These are phyloP conservation scores for Australoheros facetus DNA, from an alignment of 2,797 vertebrate species.

Conservation along the genomic window DNA sequence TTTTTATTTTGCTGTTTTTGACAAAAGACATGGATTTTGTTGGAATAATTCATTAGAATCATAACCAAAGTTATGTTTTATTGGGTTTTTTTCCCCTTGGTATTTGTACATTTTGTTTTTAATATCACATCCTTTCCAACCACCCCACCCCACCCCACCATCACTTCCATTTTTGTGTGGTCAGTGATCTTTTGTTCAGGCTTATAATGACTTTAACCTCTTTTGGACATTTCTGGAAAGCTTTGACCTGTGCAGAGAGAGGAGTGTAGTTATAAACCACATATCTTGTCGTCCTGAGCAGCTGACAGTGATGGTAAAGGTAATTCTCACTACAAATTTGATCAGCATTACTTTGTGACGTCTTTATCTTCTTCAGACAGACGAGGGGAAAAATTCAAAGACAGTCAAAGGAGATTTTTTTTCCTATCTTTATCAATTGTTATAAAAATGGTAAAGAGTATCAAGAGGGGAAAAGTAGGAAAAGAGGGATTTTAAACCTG, in stretches of 20 bases:
- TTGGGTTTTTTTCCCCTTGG: neutral
- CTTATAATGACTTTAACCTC: neutral
- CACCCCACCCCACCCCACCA: neutral
- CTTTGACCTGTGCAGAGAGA: constrained; percentile 11
- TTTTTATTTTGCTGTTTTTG: constrained; percentile 57
- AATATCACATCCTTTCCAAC: neutral
- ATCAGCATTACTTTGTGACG: neutral
- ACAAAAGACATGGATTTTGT: constrained; percentile 31
- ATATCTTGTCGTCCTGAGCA: neutral
- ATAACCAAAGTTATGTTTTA: constrained; percentile 22
- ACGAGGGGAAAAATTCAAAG: fast-evolving
- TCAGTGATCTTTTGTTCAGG: constrained; percentile 9
- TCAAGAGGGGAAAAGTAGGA: neutral
- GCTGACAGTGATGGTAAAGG: neutral
- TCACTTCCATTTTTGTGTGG: neutral
- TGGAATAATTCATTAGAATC: constrained; percentile 34
- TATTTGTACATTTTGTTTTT: constrained; percentile 16
- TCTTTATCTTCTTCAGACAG: neutral
- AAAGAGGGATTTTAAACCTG: neutral
- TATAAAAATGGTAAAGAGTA: neutral
- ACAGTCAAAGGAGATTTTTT: neutral
- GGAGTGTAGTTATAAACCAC: neutral
- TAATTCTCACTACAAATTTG: neutral
- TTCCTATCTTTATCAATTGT: neutral
- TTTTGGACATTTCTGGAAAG: neutral